Evolutionary conservation across 2,113 vertebrate species (phyloP).

Genomic region (Dromaius novaehollandiae): DNA sequence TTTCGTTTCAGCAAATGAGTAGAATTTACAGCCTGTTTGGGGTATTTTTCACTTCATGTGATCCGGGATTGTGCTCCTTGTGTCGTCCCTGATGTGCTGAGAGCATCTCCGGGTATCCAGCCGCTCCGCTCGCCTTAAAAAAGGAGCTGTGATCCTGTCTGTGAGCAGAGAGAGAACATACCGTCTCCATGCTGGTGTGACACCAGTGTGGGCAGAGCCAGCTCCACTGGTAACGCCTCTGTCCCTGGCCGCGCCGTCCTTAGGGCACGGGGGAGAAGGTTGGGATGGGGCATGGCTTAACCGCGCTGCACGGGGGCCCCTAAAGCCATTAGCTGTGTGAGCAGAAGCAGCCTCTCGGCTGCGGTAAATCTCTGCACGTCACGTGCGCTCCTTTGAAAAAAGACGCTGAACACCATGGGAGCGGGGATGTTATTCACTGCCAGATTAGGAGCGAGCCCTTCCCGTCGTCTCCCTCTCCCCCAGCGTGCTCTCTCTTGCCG

Average conservation of each 20-base stretch:
- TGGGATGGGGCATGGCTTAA: accelerated
- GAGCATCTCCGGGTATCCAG: background rate
- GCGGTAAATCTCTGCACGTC: accelerated
- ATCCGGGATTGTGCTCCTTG: background rate
- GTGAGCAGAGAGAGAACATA: too few species aligned
- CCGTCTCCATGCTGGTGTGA: too few species aligned
- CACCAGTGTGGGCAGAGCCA: too few species aligned
- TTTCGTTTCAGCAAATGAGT: background rate
- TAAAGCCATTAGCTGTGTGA: too few species aligned
- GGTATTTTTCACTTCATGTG: background rate
- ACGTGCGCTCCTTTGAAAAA: accelerated
- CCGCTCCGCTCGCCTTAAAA: too few species aligned
- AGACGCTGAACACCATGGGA: accelerated
- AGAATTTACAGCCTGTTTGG: background rate
- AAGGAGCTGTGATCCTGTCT: too few species aligned
- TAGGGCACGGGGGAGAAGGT: accelerated
- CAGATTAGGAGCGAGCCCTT: background rate
- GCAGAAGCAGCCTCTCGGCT: accelerated
- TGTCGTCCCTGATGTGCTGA: background rate
- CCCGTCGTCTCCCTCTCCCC: background rate
- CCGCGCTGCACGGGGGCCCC: background rate
- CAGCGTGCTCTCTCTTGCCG: constrained; percentile 32
- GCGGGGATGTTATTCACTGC: background rate
- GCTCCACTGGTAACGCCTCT: accelerated
- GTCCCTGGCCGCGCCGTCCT: accelerated